Evolutionary conservation across 2,113 vertebrate genomes (phyloP).

Genomic region (Oreocharis arfaki): DNA sequence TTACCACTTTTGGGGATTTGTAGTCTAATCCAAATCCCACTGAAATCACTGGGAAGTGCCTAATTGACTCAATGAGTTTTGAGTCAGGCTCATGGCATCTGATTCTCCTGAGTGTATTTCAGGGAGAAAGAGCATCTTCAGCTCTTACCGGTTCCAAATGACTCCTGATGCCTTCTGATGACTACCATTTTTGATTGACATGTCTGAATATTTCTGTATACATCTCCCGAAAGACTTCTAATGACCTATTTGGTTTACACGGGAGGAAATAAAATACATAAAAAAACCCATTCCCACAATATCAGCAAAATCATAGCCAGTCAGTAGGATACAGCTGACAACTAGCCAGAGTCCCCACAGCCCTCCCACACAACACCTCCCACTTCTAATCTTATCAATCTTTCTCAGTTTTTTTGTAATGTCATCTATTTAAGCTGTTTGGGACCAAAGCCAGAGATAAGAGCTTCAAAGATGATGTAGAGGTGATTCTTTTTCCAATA

Average conservation of each 20-base stretch:
- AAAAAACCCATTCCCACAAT: rapidly evolving
- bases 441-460: not conserved
- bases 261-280: not conserved
- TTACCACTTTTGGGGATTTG: not conserved
- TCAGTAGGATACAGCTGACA: not conserved
- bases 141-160: not conserved
- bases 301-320: not conserved
- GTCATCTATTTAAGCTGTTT: not conserved
- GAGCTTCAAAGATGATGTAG: not conserved
- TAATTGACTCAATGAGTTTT: not conserved
- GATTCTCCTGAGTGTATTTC: not conserved
- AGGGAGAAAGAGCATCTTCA: not conserved
- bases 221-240: not conserved
- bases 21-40: not conserved
- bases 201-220: not conserved
- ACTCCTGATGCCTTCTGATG: not conserved
- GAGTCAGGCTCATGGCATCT: not conserved
- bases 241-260: not conserved
- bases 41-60: not conserved
- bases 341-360: not conserved
- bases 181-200: not conserved
- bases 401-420: not conserved
- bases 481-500: not conserved
- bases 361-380: not conserved
- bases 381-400: not conserved